Evolutionary conservation across 2,797 vertebrate genomes (phyloP), one percentile per base, ranked within the genome.

Genomic region (Sebastiscus tertius): DNA sequence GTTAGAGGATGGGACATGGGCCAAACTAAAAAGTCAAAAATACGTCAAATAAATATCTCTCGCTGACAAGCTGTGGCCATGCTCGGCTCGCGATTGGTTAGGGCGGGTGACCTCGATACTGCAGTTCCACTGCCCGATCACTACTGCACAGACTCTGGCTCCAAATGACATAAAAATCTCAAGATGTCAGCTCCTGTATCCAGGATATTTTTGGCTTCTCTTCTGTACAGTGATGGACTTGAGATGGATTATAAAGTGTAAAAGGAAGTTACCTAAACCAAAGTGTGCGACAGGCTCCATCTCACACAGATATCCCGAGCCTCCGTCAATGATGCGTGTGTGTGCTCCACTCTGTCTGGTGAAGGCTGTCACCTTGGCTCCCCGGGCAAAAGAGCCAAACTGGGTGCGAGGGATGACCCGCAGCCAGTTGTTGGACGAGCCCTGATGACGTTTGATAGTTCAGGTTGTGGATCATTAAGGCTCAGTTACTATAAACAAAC

Each of bases 281-380:
- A 99, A 99, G 92, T 99, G 99, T 0, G 99, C 99, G 39, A 99
- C 98, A 0, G 99, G 99, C 90, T 99, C 99, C 99, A 99, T 99
- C 93, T 99, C 97, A 1, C 99, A 99, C 84, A 99, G 97, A 82
- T 99, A 99, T 1, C 99, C 99, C 0, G 99, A 99, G 24, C 99
- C 99, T 0, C 98, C 97, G 0, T 99, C 99, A 0, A 99, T 99
- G 91, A 99, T 96, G 68, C 98, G 96, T 61, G 97, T 97, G 93
- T 99, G 99, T 0, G 97, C 98, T 16, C 97, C 98, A 0, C 97
- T 99, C 87, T 86, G 95, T 79, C 72, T 92, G 0, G 97, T 99
- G 94, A 97, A 98, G 60, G 96, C 95, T 6, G 97, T 96, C 2
- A 99, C 98, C 69, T 97, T 98, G 49, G 98, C 97, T 0, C 98